Percentiles rank a stretch among this genome's conserved stretches.
phyloP scores from a whole-genome alignment of 1,140 invertebrate genomes.

The Monochamus saltuarius region DNA sequence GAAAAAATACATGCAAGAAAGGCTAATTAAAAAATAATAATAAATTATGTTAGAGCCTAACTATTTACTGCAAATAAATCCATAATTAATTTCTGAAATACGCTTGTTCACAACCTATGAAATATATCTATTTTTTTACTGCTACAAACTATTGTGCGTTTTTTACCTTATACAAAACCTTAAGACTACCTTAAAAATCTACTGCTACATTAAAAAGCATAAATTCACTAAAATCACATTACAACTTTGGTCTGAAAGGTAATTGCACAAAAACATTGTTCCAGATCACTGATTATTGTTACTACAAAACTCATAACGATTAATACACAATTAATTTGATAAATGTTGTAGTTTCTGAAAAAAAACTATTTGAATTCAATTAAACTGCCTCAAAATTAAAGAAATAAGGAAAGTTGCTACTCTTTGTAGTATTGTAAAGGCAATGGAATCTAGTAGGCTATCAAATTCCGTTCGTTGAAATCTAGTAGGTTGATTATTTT shows the following conservation, averaged over 20 bases:
- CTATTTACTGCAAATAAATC: not conserved
- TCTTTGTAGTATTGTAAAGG: too few species aligned
- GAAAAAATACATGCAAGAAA: too few species aligned
- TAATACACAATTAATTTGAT: not conserved
- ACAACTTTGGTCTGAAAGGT: conserved; percentile 38
- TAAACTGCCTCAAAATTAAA: too few species aligned
- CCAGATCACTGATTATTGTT: not conserved
- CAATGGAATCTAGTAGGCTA: too few species aligned
- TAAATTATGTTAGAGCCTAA: not conserved
- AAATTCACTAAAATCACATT: conserved; percentile 36
- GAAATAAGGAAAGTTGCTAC: too few species aligned
- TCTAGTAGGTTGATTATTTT: too few species aligned
- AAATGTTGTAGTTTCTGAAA: too few species aligned
- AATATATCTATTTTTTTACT: not conserved
- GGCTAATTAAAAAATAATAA: not conserved
- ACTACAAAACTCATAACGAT: not conserved
- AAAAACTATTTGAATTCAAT: too few species aligned
- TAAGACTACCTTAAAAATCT: conserved; percentile 19
- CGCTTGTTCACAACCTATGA: conserved; percentile 4
- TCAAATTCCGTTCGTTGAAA: too few species aligned
- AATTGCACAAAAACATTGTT: not conserved
- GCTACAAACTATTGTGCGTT: conserved; percentile 15
- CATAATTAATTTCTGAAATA: not conserved
- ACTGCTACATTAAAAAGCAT: conserved; percentile 21
- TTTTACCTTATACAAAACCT: conserved; percentile 6